Base-by-base conservation (phyloP, 1,140 invertebrate genomes). In the Acromyrmex heyeri region DNA sequence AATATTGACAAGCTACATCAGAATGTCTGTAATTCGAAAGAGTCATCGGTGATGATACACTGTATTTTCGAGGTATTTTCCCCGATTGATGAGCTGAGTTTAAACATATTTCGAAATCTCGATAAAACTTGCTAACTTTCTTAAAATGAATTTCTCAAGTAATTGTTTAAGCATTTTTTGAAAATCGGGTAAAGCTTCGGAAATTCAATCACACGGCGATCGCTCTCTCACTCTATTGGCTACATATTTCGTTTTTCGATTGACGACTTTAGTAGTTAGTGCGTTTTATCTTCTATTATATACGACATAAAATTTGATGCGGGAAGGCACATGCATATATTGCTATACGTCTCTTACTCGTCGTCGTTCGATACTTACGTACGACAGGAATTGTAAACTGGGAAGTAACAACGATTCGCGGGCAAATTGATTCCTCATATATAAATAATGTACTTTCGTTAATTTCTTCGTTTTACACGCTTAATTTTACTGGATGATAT, bases 241-340 rank as follows among this genome's bases (percentile, higher is more conserved):
- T 83, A 72, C 77, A 90, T 73, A 83, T 76, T 90, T 91, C 78
- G 81, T 90, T 77, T 69, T 86, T 78, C 64, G 86, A 61, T 50
- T 92, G 88, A 88, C 92, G 93, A 93, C 78, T 92, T 88, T 92
- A 89, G 93, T 94, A 94, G 92, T 93, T 93, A 93, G 91, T 92
- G 92, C 76, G 85, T 92, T 93, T 88, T 89, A 89, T 92, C 91
- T 92, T 89, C 89, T 93, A 89, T 92, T 57, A 55, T 81, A 55
- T 24, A 4, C 3, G 24, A 57, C 44, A 64, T 55, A 72, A 77
- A 72, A 69, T 89, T 65, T 65, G 18, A 64, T 44, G 57, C 27
- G 44, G n/a, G 53, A 27, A 83, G 18, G 62, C 50, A 75, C 27
- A 67, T 24, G 21, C 18, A 77, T 73, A 34, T 75, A 44, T 89